These are phyloP conservation scores for Colletes latitarsis DNA, from an alignment of 1,140 invertebrate species.

Conservation along the genomic window DNA sequence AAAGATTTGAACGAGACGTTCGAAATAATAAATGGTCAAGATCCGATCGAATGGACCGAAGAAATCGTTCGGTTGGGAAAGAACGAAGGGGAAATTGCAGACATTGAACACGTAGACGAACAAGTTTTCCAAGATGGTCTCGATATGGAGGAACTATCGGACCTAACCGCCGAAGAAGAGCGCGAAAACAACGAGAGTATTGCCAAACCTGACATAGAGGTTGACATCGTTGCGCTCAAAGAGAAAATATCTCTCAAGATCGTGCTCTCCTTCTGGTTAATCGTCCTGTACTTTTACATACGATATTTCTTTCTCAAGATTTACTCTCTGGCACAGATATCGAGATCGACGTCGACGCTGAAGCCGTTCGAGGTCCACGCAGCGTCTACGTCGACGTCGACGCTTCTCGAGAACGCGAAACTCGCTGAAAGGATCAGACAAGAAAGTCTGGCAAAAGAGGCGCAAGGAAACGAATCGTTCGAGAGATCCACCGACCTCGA, in stretches of 20 bases:
- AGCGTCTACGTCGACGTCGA: background rate
- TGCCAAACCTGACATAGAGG: no score
- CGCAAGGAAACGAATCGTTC: background rate
- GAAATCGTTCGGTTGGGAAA: background rate
- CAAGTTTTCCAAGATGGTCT: background rate
- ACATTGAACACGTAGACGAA: no score
- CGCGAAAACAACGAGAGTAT: background rate
- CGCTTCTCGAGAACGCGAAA: background rate
- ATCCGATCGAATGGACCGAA: background rate
- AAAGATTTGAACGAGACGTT: background rate
- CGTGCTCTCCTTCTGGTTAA: background rate
- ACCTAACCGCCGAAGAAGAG: no score
- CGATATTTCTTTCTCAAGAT: background rate
- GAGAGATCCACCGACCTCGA: no score
- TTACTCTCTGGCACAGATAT: background rate
- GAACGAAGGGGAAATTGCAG: background rate
- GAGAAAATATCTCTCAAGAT: background rate
- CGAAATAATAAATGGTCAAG: background rate
- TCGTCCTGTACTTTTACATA: background rate
- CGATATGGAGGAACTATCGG: background rate
- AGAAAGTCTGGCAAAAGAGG: background rate
- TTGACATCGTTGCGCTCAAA: accelerated
- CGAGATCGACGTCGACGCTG: background rate
- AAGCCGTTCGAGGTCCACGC: constrained; percentile 35
- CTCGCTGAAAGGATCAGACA: background rate